Evolutionary conservation across 2,797 vertebrate species (phyloP).

Genomic region (Brotula barbata): DNA sequence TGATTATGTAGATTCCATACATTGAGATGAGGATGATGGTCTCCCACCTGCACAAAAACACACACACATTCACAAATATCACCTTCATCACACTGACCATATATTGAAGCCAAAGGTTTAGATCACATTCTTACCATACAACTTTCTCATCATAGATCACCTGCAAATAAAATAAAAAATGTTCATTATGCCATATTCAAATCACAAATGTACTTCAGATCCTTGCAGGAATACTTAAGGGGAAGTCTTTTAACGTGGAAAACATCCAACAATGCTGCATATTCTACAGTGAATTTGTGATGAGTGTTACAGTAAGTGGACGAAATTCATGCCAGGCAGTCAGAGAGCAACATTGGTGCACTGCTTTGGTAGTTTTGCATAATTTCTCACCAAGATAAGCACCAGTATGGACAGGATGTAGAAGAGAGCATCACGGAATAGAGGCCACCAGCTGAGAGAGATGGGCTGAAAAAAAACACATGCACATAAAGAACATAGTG

Average conservation of each 20-base stretch:
- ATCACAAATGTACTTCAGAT: neutral
- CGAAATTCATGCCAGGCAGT: too few species aligned
- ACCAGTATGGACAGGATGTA: conserved; percentile 83
- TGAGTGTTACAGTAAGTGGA: too few species aligned
- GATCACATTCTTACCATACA: conserved; percentile 74
- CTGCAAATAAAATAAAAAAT: conserved; percentile 62
- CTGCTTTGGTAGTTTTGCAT: too few species aligned
- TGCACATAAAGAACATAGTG: neutral
- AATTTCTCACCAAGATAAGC: conserved; percentile 79
- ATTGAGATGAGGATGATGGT: conserved; percentile 79
- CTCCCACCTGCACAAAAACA: conserved; percentile 79
- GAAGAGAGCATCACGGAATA: conserved; percentile 80
- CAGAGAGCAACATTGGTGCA: too few species aligned
- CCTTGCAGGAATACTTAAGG: neutral
- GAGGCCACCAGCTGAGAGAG: conserved; percentile 82
- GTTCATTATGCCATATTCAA: neutral
- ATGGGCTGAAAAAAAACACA: conserved; percentile 71
- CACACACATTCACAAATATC: neutral
- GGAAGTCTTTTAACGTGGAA: too few species aligned
- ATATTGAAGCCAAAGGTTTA: too few species aligned
- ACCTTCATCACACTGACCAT: neutral
- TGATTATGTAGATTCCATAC: conserved; percentile 83
- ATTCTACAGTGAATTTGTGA: neutral
- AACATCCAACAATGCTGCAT: neutral
- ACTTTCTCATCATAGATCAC: conserved; percentile 85